Conservation (phyloP, 1,140 invertebrate genomes). For the Drosophila trapezifrons region DNA sequence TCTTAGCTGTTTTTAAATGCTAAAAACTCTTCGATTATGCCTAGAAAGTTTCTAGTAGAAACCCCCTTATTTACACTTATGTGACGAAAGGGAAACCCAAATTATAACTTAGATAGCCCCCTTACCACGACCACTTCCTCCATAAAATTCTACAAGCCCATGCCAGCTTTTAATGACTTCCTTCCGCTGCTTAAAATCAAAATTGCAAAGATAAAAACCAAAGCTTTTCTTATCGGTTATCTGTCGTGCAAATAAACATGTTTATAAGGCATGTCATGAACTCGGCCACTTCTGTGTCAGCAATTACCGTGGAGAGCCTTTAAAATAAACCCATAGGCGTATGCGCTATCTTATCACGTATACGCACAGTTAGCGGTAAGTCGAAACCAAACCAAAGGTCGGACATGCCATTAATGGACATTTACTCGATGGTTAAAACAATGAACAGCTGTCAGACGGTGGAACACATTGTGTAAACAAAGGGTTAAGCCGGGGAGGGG, state of each 20-base stretch:
- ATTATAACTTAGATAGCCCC: not conserved
- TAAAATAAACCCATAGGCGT: conserved; percentile 27
- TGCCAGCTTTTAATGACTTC: conserved; percentile 21
- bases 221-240: conserved; percentile 2
- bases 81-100: not conserved
- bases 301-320: conserved; percentile 31
- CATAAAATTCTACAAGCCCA: not conserved
- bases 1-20: too few species aligned
- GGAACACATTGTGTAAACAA: conserved; percentile 4
- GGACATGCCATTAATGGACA: conserved; percentile 31
- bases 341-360: conserved; percentile 61
- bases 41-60: not conserved
- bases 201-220: conserved; percentile 4
- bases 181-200: conserved; percentile 3
- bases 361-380: conserved; percentile 19
- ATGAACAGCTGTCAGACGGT: conserved; percentile 40
- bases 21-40: not conserved
- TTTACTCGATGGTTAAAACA: conserved; percentile 23
- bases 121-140: conserved; percentile 18
- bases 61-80: not conserved
- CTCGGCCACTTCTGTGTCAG: conserved; percentile 3
- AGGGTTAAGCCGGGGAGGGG: too few species aligned
- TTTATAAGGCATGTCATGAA: conserved; percentile 20
- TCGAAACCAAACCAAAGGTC: conserved; percentile 22
- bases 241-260: not conserved